Conservation (phyloP, 2,797 vertebrate species). For the Gadopsis bispinosus region DNA sequence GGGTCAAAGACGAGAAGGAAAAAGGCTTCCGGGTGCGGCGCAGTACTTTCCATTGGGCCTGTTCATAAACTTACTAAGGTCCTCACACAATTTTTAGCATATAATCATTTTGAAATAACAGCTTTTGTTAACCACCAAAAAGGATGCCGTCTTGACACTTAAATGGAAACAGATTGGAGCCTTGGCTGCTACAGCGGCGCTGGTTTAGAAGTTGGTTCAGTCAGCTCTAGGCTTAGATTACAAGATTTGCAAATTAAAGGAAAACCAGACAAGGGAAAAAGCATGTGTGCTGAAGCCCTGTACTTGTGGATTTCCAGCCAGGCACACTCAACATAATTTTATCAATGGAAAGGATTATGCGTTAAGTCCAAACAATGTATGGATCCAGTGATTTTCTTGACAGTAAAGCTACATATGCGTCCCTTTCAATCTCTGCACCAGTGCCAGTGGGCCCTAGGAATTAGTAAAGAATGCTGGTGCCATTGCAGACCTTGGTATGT, state of each 20-base stretch:
- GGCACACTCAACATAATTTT: slow-evolving; percentile 82
- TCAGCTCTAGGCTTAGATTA: slow-evolving; percentile 95
- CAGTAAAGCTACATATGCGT: slow-evolving; percentile 71
- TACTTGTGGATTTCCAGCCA: slow-evolving; percentile 84
- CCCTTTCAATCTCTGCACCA: slow-evolving; percentile 61
- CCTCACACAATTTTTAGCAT: slow-evolving; percentile 88
- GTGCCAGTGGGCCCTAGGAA: slow-evolving; percentile 70
- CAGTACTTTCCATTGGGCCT: slow-evolving; percentile 84
- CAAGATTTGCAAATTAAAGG: slow-evolving; percentile 98
- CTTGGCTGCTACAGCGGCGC: slow-evolving; percentile 88
- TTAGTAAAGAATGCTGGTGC: slow-evolving; percentile 72
- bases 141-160: slow-evolving; percentile 93
- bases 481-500: slow-evolving; percentile 60
- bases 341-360: slow-evolving; percentile 87
- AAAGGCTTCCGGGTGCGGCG: slow-evolving; percentile 80
- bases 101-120: slow-evolving; percentile 95
- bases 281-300: slow-evolving; percentile 87
- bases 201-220: slow-evolving; percentile 92
- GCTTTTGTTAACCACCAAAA: slow-evolving; percentile 92
- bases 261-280: slow-evolving; percentile 90
- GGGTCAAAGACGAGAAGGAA: slow-evolving; percentile 77
- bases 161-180: slow-evolving; percentile 97
- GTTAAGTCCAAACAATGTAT: slow-evolving; percentile 84
- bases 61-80: slow-evolving; percentile 87
- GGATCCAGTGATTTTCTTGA: slow-evolving; percentile 82